These are phyloP conservation scores for Coptodon rendalli DNA, from an alignment of 2,113 vertebrate species.

Conservation along the genomic window DNA sequence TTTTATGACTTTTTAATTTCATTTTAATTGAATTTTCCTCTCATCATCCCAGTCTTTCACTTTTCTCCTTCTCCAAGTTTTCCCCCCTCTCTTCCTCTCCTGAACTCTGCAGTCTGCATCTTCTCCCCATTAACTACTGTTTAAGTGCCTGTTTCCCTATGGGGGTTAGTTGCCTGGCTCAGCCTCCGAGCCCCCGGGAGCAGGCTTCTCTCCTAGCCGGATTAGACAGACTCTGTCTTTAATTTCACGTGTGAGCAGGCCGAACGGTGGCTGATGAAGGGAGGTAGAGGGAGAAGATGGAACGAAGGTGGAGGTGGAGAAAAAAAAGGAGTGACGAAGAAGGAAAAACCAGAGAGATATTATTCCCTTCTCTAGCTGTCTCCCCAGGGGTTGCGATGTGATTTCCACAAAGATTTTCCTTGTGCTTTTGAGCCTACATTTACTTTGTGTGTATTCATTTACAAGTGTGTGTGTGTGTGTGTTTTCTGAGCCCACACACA, in stretches of 20 bases:
- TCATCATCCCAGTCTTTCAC: neutral
- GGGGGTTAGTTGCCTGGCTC: conserved; percentile 22
- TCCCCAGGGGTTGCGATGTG: conserved; percentile 32
- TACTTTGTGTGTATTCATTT: conserved; percentile 17
- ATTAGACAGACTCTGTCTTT: conserved; percentile 71
- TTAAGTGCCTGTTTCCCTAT: conserved; percentile 40
- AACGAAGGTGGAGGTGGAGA: neutral
- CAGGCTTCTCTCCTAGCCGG: conserved; percentile 37
- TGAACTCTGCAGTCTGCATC: neutral
- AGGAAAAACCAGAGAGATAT: conserved; percentile 24
- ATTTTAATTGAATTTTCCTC: conserved; percentile 23
- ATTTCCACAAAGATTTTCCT: conserved; percentile 57
- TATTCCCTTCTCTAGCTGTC: conserved; percentile 24
- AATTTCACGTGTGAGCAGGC: conserved; percentile 75
- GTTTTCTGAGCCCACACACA: conserved; percentile 7
- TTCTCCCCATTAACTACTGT: conserved; percentile 40
- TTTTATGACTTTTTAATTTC: conserved; percentile 22
- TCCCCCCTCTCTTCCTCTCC: neutral
- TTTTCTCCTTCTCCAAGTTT: neutral
- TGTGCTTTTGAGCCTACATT: conserved; percentile 3
- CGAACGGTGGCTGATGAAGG: conserved; percentile 39
- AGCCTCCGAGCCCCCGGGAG: conserved; percentile 16
- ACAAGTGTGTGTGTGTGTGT: conserved; percentile 3
- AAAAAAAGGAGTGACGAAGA: neutral
- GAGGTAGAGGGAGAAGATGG: conserved; percentile 26